Evolutionary conservation across 2,797 vertebrate genomes (phyloP).

Genomic region (Semotilus atromaculatus): DNA sequence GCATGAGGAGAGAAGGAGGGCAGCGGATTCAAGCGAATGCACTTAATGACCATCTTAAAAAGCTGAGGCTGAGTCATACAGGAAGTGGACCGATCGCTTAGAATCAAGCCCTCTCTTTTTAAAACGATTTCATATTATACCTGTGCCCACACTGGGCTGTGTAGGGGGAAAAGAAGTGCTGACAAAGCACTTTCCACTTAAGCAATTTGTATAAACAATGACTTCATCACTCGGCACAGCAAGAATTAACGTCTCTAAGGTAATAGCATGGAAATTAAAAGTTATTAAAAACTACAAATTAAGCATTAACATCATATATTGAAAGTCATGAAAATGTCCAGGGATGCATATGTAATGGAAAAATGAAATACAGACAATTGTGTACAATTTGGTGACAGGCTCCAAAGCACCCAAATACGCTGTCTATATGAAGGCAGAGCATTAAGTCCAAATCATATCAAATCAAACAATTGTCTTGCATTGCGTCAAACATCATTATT

Average conservation of each 20-base stretch:
- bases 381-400: neutral
- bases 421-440: neutral
- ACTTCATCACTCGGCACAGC: slow-evolving; percentile 35
- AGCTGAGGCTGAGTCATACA: slow-evolving; percentile 26
- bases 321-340: slow-evolving; percentile 8
- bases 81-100: slow-evolving; percentile 7
- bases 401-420: slow-evolving; percentile 7
- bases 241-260: slow-evolving; percentile 26
- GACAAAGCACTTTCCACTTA: slow-evolving; percentile 47
- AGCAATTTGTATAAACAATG: slow-evolving; percentile 50
- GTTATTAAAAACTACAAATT: slow-evolving; percentile 26
- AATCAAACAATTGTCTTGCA: neutral
- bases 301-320: slow-evolving; percentile 12
- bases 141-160: slow-evolving; percentile 26
- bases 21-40: slow-evolving; percentile 21
- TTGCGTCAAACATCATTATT: neutral
- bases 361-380: slow-evolving; percentile 1
- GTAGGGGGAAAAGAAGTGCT: slow-evolving; percentile 41
- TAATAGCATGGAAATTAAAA: slow-evolving; percentile 34
- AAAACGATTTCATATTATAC: slow-evolving; percentile 40
- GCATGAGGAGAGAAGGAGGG: slow-evolving; percentile 2
- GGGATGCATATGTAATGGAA: slow-evolving; percentile 9
- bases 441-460: neutral
- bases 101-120: slow-evolving; percentile 15
- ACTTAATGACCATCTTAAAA: slow-evolving; percentile 40